Evolutionary conservation across 2,888 invertebrate species (phyloP).

Genomic region (Tricholauxania praeusta): DNA sequence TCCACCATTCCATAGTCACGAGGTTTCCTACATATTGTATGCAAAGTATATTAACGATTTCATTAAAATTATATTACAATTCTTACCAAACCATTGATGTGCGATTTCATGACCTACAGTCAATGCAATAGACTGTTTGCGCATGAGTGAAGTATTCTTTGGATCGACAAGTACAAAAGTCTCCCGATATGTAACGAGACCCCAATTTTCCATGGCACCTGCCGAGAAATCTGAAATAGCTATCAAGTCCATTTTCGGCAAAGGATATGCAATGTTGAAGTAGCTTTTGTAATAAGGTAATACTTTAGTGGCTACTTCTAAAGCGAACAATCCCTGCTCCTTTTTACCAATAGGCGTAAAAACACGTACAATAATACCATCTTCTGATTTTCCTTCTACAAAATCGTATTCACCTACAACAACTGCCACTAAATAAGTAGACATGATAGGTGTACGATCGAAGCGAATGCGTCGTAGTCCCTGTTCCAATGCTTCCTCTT

Average conservation of each 20-base stretch:
- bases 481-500: constrained; percentile 67
- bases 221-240: constrained; percentile 96
- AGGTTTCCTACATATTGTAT: constrained; percentile 73
- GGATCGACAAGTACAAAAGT: constrained; percentile 91
- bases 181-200: constrained; percentile 92
- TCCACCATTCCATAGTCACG: constrained; percentile 99
- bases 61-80: neutral
- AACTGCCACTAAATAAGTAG: constrained; percentile 93
- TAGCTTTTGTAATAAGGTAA: constrained; percentile 95
- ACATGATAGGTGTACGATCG: constrained; percentile 91
- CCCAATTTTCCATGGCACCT: constrained; percentile 99
- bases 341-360: constrained; percentile 92
- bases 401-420: constrained; percentile 96
- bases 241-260: constrained; percentile 96
- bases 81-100: constrained; percentile 95
- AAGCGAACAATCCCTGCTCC: constrained; percentile 91
- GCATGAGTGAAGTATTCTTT: constrained; percentile 86
- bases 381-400: constrained; percentile 85
- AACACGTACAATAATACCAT: constrained; percentile 85
- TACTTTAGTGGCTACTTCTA: constrained; percentile 92
- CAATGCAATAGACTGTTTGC: constrained; percentile 88
- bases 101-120: constrained; percentile 94
- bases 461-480: constrained; percentile 74
- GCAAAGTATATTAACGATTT: neutral
- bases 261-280: constrained; percentile 93